These are phyloP conservation scores for Lagenorhynchus albirostris DNA, from an alignment of 2,113 vertebrate species.

Conservation along the genomic window DNA sequence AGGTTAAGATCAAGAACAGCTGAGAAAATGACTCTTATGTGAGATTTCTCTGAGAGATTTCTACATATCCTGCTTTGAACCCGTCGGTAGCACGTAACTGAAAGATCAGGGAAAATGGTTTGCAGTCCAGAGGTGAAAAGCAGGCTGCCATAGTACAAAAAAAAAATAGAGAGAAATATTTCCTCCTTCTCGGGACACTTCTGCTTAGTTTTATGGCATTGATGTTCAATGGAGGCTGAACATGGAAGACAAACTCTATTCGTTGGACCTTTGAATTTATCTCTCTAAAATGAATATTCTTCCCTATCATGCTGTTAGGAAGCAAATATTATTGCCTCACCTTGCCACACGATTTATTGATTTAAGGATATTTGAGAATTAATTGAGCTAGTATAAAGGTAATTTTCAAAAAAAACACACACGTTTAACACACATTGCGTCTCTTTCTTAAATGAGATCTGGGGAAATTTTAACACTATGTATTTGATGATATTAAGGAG, in stretches of 20 bases:
- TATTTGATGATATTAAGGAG: constrained; percentile 9
- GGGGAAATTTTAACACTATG: background rate
- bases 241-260: background rate
- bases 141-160: background rate
- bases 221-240: background rate
- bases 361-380: background rate
- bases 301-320: background rate
- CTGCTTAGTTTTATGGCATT: background rate
- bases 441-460: background rate
- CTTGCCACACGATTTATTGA: background rate
- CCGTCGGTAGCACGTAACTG: background rate
- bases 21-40: background rate
- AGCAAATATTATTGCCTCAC: background rate
- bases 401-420: background rate
- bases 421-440: background rate
- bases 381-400: background rate
- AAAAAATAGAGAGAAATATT: background rate
- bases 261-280: background rate
- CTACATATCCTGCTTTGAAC: background rate
- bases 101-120: background rate
- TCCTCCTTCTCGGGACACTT: background rate
- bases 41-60: background rate
- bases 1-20: background rate
- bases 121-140: background rate
- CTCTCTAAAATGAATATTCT: constrained; percentile 4